Conservation (phyloP, 2,797 vertebrate species). For the Gallirallus australis region DNA sequence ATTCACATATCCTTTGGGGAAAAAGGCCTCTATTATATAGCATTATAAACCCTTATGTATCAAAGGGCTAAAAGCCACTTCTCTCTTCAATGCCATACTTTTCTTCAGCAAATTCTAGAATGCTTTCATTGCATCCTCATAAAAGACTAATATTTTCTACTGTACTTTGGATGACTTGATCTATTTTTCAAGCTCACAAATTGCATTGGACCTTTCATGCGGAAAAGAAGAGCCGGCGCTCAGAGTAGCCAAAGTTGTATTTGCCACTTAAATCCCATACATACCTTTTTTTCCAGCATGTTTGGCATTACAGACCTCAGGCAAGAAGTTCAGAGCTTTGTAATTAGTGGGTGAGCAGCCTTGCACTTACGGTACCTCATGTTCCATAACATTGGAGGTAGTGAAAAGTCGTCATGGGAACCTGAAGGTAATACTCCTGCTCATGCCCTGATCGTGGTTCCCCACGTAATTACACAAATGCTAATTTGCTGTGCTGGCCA, state of each 20-base stretch:
- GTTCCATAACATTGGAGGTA: background rate
- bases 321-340: background rate
- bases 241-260: background rate
- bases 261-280: background rate
- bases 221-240: background rate
- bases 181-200: background rate
- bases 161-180: conserved; percentile 1
- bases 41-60: conserved; percentile 45
- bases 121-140: conserved; percentile 31
- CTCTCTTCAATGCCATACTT: conserved; percentile 49
- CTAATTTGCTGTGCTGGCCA: fast-evolving
- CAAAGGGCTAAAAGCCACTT: conserved; percentile 62
- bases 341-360: background rate
- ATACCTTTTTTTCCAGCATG: background rate
- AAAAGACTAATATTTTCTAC: conserved; percentile 44
- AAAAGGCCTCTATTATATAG: conserved; percentile 40
- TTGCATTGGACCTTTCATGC: background rate
- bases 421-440: background rate
- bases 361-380: background rate
- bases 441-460: background rate
- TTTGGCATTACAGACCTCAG: background rate
- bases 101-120: conserved; percentile 61
- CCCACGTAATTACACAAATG: background rate
- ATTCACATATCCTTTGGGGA: conserved; percentile 24
- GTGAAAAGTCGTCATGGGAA: background rate